A percentile compares a stretch with the other conserved stretches of the same genome.
Conservation (phyloP, 2,113 vertebrate genomes). For the Cyprichromis sp. region DNA sequence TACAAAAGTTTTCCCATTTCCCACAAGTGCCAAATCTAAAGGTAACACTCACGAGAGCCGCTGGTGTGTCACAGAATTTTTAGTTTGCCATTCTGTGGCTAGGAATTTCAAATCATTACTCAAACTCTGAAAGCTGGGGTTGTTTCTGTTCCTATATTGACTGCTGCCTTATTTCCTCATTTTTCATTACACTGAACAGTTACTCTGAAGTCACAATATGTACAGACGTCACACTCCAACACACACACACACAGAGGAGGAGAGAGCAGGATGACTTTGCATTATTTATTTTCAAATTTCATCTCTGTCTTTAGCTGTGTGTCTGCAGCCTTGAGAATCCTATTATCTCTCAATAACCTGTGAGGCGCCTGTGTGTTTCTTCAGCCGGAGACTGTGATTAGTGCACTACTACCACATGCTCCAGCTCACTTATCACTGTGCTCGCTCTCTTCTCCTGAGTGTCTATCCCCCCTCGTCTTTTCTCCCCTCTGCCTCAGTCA, state of each 20-base stretch:
- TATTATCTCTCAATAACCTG: slow-evolving; percentile 67
- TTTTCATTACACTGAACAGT: neutral
- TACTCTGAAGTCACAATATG: neutral
- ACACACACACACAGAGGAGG: neutral
- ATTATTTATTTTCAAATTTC: slow-evolving; percentile 55
- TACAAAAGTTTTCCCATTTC: neutral
- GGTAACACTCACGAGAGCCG: neutral
- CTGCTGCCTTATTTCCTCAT: slow-evolving; percentile 10
- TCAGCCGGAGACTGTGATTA: slow-evolving; percentile 47
- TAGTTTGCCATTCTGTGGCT: neutral
- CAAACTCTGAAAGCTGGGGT: neutral
- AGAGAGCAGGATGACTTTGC: slow-evolving; percentile 25
- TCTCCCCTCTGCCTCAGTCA: slow-evolving; percentile 28
- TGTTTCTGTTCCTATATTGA: neutral
- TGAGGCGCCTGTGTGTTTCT: slow-evolving; percentile 50
- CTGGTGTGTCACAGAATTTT: neutral
- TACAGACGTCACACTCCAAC: neutral
- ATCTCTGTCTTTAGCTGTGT: slow-evolving; percentile 42
- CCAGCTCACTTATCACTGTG: slow-evolving; percentile 42
- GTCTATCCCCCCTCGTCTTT: neutral
- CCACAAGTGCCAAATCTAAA: neutral
- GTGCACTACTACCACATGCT: slow-evolving; percentile 43
- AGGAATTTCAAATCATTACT: neutral
- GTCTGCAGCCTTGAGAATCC: slow-evolving; percentile 53
- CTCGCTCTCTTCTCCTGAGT: neutral